phyloP scores from a whole-genome alignment of 2,113 vertebrate species.

The Vanacampus margaritifer region DNA sequence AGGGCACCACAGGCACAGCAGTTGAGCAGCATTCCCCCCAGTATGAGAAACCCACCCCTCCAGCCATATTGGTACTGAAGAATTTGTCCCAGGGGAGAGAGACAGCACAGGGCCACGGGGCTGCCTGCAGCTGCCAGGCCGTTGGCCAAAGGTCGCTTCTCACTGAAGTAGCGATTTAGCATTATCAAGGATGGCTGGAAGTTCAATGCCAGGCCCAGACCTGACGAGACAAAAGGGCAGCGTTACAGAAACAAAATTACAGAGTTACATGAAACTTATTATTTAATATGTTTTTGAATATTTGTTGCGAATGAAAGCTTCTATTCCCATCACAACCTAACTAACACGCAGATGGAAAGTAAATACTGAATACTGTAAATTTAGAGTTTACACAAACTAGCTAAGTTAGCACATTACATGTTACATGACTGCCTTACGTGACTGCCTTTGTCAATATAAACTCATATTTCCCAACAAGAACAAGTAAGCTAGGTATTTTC shows the following conservation, averaged over 20 bases:
- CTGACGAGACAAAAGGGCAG: conserved; percentile 53
- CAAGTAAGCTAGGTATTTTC: no score
- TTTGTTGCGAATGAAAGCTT: no score
- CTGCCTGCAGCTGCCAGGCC: conserved; percentile 88
- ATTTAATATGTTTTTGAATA: no score
- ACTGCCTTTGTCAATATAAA: no score
- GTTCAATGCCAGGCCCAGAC: conserved; percentile 87
- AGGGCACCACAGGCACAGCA: conserved; percentile 88
- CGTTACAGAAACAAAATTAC: background rate
- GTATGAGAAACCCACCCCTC: conserved; percentile 89
- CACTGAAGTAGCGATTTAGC: conserved; percentile 89
- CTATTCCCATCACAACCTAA: no score
- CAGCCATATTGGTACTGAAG: conserved; percentile 82
- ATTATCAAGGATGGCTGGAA: conserved; percentile 95
- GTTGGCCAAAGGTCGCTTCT: conserved; percentile 85
- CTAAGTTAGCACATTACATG: no score
- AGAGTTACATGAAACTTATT: background rate
- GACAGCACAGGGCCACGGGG: conserved; percentile 85
- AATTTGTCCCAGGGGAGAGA: conserved; percentile 86
- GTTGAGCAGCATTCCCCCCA: conserved; percentile 89
- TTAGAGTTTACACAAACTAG: no score
- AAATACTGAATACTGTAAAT: no score
- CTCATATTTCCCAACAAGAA: no score
- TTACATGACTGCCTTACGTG: no score
- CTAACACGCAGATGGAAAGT: no score